Evolutionary conservation across 2,888 invertebrate species (phyloP).

Genomic region (Coecobrya sp.): DNA sequence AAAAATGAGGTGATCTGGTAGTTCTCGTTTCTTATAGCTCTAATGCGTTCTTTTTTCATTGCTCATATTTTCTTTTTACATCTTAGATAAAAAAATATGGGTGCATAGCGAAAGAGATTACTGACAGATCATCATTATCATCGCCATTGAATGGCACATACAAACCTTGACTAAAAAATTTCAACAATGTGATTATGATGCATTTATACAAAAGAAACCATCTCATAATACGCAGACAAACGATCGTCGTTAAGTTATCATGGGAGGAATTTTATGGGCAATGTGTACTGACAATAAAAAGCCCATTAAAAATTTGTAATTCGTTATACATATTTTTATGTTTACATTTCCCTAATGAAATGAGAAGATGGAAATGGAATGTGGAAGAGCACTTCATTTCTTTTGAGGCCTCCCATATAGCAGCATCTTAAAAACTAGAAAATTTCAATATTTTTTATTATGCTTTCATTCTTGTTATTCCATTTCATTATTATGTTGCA

Average conservation of each 20-base stretch:
- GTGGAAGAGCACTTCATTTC: background rate
- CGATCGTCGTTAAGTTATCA: background rate
- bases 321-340: background rate
- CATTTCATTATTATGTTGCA: too few species aligned
- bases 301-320: background rate
- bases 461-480: too few species aligned
- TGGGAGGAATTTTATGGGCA: background rate
- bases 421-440: too few species aligned
- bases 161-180: slow-evolving; percentile 4
- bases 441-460: too few species aligned
- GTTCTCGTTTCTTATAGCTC: too few species aligned
- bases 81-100: background rate
- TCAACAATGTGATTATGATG: slow-evolving; percentile 2
- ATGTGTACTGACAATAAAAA: background rate
- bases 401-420: too few species aligned
- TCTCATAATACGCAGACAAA: background rate
- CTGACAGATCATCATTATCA: background rate
- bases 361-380: background rate
- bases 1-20: slow-evolving; percentile 16
- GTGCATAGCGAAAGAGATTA: background rate
- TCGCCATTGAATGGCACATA: background rate
- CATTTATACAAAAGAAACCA: background rate
- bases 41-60: background rate
- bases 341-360: background rate
- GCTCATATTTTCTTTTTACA: slow-evolving; percentile 2